Conservation (phyloP, 2,888 invertebrate genomes). For the Drosophila seclusa region DNA sequence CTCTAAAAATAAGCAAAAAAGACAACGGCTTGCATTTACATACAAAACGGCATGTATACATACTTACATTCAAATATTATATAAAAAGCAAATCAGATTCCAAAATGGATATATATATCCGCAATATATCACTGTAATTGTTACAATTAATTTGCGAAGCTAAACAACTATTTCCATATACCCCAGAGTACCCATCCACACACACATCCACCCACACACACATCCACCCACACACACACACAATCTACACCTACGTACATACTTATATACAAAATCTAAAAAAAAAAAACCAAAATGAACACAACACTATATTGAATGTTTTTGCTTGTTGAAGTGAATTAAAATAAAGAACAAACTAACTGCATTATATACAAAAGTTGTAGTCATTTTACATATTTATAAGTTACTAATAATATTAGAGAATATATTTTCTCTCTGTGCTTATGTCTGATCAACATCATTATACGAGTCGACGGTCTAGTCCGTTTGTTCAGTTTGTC, state of each 20-base stretch:
- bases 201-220: slow-evolving; percentile 8
- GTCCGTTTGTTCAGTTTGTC: not conserved
- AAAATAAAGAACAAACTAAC: slow-evolving; percentile 64
- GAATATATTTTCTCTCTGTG: not conserved
- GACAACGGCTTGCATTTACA: slow-evolving; percentile 58
- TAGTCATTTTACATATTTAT: slow-evolving; percentile 4
- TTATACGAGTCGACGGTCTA: not conserved
- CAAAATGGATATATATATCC: slow-evolving; percentile 33
- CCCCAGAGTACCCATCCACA: slow-evolving; percentile 37
- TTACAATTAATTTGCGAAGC: slow-evolving; percentile 76
- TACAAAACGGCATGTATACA: slow-evolving; percentile 25
- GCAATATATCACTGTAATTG: slow-evolving; percentile 65
- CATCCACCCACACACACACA: slow-evolving; percentile 16
- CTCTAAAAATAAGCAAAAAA: slow-evolving; percentile 15
- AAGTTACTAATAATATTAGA: not conserved
- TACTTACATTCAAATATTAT: slow-evolving; percentile 34
- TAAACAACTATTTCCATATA: slow-evolving; percentile 64
- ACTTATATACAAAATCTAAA: slow-evolving; percentile 31
- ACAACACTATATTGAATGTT: slow-evolving; percentile 81
- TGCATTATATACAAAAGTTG: slow-evolving; percentile 13
- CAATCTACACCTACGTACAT: slow-evolving; percentile 24
- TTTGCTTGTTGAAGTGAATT: slow-evolving; percentile 79
- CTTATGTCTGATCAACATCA: not conserved
- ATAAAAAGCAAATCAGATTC: slow-evolving; percentile 35
- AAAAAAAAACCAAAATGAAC: slow-evolving; percentile 23